Conservation (phyloP, 2,113 vertebrate genomes). For the Gorsachius goisagi region DNA sequence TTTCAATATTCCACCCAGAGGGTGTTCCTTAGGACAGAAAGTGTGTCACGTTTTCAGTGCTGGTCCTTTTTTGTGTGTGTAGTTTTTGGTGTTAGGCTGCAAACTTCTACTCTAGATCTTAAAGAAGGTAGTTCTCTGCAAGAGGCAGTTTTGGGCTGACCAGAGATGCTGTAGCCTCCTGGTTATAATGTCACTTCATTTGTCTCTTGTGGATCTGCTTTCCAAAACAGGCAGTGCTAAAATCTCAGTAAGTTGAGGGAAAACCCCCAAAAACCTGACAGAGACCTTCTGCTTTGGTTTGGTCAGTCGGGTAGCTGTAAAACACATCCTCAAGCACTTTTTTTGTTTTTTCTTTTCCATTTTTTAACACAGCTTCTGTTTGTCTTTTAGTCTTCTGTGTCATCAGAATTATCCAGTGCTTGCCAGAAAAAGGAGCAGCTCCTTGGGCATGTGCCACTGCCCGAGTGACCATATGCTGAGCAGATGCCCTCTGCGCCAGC, state of each 20-base stretch:
- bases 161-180: accelerated
- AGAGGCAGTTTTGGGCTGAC: neutral
- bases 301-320: neutral
- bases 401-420: neutral
- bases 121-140: neutral
- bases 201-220: neutral
- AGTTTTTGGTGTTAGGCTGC: neutral
- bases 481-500: neutral
- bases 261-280: accelerated
- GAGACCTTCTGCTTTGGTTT: neutral
- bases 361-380: accelerated
- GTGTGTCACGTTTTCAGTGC: accelerated
- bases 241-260: neutral
- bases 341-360: neutral
- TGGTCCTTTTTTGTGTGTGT: neutral
- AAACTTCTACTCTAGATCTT: neutral
- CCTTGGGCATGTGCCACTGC: neutral
- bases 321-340: neutral
- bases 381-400: neutral
- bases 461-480: accelerated
- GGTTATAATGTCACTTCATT: neutral
- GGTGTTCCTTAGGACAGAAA: neutral
- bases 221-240: neutral
- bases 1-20: neutral
- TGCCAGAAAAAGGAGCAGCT: neutral